phyloP scores from a whole-genome alignment of 2,797 vertebrate species.

The Cirrhinus molitorella region DNA sequence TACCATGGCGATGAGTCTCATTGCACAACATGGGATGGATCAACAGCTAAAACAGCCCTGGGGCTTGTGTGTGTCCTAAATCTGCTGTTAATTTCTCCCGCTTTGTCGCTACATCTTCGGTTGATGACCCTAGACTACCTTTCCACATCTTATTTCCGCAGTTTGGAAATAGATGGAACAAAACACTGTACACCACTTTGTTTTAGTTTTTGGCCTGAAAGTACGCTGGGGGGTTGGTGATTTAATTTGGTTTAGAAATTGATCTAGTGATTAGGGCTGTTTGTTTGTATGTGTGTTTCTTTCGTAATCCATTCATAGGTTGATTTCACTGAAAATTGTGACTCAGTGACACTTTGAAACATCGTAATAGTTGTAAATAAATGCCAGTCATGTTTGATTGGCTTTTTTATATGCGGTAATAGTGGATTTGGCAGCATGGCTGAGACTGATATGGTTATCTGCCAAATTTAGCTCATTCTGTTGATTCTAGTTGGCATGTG shows the following conservation, averaged over 20 bases:
- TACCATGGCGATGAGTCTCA: conserved; percentile 76
- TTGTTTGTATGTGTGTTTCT: not conserved
- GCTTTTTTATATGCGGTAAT: not conserved
- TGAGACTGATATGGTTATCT: conserved; percentile 23
- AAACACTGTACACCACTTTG: conserved; percentile 5
- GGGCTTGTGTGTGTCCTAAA: conserved; percentile 46
- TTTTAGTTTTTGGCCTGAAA: not conserved
- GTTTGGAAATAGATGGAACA: conserved; percentile 22
- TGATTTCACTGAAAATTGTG: conserved; percentile 11
- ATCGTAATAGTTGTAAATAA: conserved; percentile 12
- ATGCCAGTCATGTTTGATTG: not conserved
- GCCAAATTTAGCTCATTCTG: conserved; percentile 68
- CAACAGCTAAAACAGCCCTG: conserved; percentile 54
- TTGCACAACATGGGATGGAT: conserved; percentile 65
- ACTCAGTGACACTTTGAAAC: not conserved
- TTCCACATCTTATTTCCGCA: conserved; percentile 59
- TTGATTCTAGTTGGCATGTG: conserved; percentile 62
- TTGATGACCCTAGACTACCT: conserved; percentile 62
- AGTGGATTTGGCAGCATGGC: conserved; percentile 3
- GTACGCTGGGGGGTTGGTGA: not conserved
- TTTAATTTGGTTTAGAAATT: conserved; percentile 1
- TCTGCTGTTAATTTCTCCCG: conserved; percentile 69
- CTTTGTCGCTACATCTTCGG: conserved; percentile 58
- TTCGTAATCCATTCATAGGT: not conserved
- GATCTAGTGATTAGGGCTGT: not conserved